Evolutionary conservation across 2,888 invertebrate genomes (phyloP).

Genomic region (Watsonalla cultraria): DNA sequence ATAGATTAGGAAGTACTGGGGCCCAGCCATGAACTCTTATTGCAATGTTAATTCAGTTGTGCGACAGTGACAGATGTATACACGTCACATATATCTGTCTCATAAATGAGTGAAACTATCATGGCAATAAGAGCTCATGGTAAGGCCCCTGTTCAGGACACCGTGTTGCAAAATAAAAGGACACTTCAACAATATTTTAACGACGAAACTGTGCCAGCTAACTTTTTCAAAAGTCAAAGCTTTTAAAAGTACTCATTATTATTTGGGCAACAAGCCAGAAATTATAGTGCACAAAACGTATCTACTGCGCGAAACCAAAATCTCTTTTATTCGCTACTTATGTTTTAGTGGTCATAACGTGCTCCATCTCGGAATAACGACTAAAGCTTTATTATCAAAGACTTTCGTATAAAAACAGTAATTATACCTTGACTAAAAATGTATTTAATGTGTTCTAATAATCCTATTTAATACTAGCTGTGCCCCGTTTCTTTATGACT

Average conservation of each 20-base stretch:
- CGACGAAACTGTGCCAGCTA: not conserved
- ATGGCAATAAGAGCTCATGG: no score
- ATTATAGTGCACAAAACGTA: not conserved
- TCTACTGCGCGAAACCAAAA: not conserved
- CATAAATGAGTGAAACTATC: no score
- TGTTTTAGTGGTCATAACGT: not conserved
- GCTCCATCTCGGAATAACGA: not conserved
- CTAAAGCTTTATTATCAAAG: not conserved
- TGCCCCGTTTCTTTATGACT: no score
- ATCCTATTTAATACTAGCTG: no score
- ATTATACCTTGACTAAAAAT: not conserved
- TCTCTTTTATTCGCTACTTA: not conserved
- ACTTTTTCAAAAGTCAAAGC: not conserved
- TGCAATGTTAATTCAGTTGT: no score
- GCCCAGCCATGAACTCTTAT: no score
- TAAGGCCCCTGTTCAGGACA: no score
- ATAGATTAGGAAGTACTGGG: no score
- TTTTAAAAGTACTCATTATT: not conserved
- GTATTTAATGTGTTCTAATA: not conserved
- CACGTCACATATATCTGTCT: no score
- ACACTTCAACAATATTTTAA: not conserved
- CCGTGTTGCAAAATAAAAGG: no score
- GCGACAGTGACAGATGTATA: no score
- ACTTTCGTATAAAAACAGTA: not conserved
- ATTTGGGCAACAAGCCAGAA: not conserved